phyloP scores from a whole-genome alignment of 1,140 invertebrate species.

The Drosophila miranda region DNA sequence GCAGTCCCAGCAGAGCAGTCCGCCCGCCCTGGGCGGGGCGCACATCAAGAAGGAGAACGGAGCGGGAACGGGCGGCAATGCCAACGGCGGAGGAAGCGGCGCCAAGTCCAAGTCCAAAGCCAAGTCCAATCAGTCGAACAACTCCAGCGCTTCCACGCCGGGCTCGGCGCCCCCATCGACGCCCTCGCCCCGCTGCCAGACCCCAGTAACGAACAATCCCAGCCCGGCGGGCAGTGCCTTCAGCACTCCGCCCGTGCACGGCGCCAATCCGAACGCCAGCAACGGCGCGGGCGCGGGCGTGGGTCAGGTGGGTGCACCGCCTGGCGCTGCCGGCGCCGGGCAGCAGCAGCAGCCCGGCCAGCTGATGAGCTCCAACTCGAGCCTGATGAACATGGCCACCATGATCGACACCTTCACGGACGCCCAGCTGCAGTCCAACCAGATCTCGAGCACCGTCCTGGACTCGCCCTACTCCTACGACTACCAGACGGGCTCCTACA shows the following conservation, averaged over 20 bases:
- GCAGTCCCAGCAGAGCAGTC: slow-evolving; percentile 72
- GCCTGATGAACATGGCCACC: slow-evolving; percentile 87
- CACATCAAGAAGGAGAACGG: slow-evolving; percentile 68
- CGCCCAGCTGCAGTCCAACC: slow-evolving; percentile 90
- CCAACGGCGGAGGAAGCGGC: slow-evolving; percentile 14
- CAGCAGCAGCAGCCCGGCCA: slow-evolving; percentile 60
- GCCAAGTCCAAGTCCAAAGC: slow-evolving; percentile 63
- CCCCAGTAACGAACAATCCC: slow-evolving; percentile 81
- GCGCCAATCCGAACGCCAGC: slow-evolving; percentile 50
- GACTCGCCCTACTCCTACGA: slow-evolving; percentile 89
- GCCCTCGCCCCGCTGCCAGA: slow-evolving; percentile 82
- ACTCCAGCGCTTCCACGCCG: slow-evolving; percentile 70
- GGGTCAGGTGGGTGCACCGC: slow-evolving; percentile 10
- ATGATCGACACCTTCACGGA: slow-evolving; percentile 90
- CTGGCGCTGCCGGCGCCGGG: neutral
- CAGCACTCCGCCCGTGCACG: slow-evolving; percentile 74
- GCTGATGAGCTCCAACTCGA: slow-evolving; percentile 83
- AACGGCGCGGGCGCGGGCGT: slow-evolving; percentile 24
- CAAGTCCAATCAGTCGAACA: slow-evolving; percentile 69
- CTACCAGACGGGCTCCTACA: slow-evolving; percentile 84
- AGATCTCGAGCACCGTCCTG: slow-evolving; percentile 90
- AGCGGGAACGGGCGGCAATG: slow-evolving; percentile 23
- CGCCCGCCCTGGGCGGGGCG: slow-evolving; percentile 40
- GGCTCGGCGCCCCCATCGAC: slow-evolving; percentile 82
- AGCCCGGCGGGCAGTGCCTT: slow-evolving; percentile 81